Percentiles rank a stretch among this genome's conserved stretches.
phyloP scores from a whole-genome alignment of 1,140 invertebrate species.

The Leptopilina boulardi region DNA sequence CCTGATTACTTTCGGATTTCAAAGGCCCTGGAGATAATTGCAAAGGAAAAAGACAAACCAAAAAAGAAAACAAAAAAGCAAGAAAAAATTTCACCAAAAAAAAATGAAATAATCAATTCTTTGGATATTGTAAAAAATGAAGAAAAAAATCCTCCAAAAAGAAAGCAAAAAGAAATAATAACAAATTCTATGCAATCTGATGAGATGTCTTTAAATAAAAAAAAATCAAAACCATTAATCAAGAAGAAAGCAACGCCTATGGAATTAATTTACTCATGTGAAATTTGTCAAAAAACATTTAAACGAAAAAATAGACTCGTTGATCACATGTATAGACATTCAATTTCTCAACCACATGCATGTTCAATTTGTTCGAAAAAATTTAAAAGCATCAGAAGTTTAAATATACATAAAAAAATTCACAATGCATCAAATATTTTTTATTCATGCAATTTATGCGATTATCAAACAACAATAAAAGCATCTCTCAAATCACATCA shows the following conservation, averaged over 20 bases:
- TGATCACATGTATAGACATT: slow-evolving; percentile 71
- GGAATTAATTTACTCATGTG: slow-evolving; percentile 60
- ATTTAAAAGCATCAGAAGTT: slow-evolving; percentile 75
- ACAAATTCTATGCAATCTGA: no score
- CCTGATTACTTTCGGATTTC: slow-evolving; percentile 68
- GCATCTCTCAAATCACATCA: slow-evolving; percentile 73
- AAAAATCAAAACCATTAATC: no score
- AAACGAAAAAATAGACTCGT: slow-evolving; percentile 66
- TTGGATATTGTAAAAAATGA: slow-evolving; percentile 1
- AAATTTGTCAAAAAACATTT: slow-evolving; percentile 65
- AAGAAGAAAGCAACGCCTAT: slow-evolving; percentile 28
- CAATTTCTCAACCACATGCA: slow-evolving; percentile 70
- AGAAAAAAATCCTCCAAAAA: not conserved
- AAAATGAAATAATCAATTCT: no score
- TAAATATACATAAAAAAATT: slow-evolving; percentile 74
- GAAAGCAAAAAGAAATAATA: no score
- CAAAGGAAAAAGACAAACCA: slow-evolving; percentile 60
- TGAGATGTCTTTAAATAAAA: no score
- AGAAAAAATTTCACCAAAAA: not conserved
- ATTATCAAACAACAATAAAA: slow-evolving; percentile 72
- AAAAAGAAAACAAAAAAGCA: slow-evolving; percentile 44
- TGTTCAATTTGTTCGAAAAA: slow-evolving; percentile 74
- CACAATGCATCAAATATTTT: slow-evolving; percentile 65
- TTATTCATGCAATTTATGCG: slow-evolving; percentile 64
- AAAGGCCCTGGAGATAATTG: slow-evolving; percentile 64